A percentile compares a stretch with the other conserved stretches of the same genome.
Conservation (phyloP, 2,888 invertebrate genomes). For the Melieria omissa region DNA sequence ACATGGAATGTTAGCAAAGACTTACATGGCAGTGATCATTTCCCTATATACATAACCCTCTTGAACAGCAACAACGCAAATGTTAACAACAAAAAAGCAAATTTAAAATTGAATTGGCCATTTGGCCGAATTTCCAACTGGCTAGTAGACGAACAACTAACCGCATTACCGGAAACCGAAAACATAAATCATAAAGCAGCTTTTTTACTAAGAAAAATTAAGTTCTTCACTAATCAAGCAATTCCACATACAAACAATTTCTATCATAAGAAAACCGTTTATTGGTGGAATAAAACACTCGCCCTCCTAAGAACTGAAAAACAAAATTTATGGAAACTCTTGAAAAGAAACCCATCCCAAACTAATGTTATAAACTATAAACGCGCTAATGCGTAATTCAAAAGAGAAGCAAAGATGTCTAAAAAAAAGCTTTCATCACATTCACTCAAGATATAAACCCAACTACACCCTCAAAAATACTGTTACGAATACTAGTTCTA, state of each 20-base stretch:
- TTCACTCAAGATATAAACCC: too few species aligned
- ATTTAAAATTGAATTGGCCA: constrained; percentile 4
- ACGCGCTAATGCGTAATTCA: too few species aligned
- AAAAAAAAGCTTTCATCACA: too few species aligned
- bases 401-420: too few species aligned
- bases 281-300: constrained; percentile 10
- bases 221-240: not conserved
- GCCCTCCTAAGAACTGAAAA: constrained; percentile 2
- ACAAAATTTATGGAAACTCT: constrained; percentile 9
- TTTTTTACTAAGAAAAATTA: not conserved
- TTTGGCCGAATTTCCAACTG: constrained; percentile 7
- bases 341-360: not conserved
- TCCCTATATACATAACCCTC: constrained; percentile 6
- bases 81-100: not conserved
- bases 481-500: too few species aligned
- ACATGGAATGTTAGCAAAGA: constrained; percentile 7
- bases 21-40: constrained; percentile 1
- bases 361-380: too few species aligned
- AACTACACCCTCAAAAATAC: too few species aligned
- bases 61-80: not conserved
- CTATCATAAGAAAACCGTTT: not conserved
- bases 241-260: not conserved
- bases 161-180: not conserved
- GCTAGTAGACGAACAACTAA: not conserved
- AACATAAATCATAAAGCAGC: not conserved